Evolutionary conservation across 2,113 vertebrate species (phyloP).

Genomic region (Ameiurus melas): DNA sequence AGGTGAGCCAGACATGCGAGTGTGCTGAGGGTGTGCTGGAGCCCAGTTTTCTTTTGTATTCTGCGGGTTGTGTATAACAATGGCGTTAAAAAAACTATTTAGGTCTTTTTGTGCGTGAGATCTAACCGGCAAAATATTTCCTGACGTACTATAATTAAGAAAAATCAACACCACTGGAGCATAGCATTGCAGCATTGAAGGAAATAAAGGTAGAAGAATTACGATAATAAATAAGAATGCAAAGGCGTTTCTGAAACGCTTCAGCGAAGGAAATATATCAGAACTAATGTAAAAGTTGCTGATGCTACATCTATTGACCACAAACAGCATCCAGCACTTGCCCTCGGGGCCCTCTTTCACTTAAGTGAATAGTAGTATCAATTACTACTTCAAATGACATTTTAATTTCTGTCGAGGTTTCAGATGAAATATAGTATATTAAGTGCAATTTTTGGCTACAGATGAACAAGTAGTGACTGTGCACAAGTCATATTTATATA

Average conservation of each 20-base stretch:
- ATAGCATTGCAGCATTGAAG: neutral
- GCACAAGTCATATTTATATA: neutral
- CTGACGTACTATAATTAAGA: neutral
- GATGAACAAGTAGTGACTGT: neutral
- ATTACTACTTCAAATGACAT: constrained; percentile 53
- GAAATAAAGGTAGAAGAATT: neutral
- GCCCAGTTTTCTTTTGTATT: constrained; percentile 25
- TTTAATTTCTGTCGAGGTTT: neutral
- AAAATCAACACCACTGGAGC: neutral
- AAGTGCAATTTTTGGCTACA: constrained; percentile 3
- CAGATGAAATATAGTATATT: constrained; percentile 3
- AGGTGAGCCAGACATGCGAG: constrained; percentile 37
- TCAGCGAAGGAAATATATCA: neutral
- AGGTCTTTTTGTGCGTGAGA: neutral
- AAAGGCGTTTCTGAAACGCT: neutral
- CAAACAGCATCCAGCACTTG: constrained; percentile 28
- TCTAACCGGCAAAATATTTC: neutral
- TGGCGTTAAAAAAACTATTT: neutral
- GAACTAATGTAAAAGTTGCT: neutral
- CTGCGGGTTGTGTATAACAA: neutral
- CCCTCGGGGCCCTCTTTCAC: constrained; percentile 48
- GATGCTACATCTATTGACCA: constrained; percentile 25
- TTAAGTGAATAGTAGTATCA: constrained; percentile 6
- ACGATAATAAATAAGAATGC: neutral
- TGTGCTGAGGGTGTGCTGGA: constrained; percentile 32